phyloP scores from a whole-genome alignment of 2,113 vertebrate species.

The Nannospalax galili region DNA sequence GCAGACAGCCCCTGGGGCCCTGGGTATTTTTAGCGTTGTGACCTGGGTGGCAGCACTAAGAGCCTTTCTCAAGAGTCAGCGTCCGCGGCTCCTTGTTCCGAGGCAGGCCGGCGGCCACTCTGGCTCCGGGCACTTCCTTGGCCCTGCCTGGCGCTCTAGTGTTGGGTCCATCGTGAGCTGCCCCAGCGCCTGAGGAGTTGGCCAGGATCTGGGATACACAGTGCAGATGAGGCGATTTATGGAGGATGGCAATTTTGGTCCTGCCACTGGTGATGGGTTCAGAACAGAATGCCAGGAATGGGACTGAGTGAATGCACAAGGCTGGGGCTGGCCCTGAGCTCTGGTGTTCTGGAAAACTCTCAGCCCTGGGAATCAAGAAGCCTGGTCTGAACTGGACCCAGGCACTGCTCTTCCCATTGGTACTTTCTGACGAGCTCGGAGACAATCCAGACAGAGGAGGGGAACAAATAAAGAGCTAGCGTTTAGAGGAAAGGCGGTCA shows the following conservation, averaged over 20 bases:
- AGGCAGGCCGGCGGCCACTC: background rate
- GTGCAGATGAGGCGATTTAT: background rate
- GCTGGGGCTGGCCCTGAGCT: background rate
- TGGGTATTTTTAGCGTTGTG: constrained; percentile 80
- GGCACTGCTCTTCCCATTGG: background rate
- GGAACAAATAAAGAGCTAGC: background rate
- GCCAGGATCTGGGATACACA: background rate
- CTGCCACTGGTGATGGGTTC: background rate
- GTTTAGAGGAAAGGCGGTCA: background rate
- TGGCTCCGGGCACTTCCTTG: constrained; percentile 24
- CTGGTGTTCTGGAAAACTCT: constrained; percentile 31
- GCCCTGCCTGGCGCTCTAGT: background rate
- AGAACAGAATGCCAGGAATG: background rate
- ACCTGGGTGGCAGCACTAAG: constrained; percentile 77
- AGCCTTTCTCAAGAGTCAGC: constrained; percentile 70
- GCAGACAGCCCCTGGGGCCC: constrained; percentile 62
- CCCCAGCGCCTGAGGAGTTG: background rate
- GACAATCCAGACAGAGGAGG: background rate
- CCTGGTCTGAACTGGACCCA: constrained; percentile 1
- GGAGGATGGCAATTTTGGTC: background rate
- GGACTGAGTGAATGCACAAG: background rate
- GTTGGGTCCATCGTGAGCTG: background rate
- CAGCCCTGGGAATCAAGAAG: background rate
- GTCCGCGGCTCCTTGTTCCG: constrained; percentile 55
- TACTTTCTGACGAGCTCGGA: background rate